These are phyloP conservation scores for Ephestia elutella DNA, from an alignment of 1,140 invertebrate species.

Conservation along the genomic window DNA sequence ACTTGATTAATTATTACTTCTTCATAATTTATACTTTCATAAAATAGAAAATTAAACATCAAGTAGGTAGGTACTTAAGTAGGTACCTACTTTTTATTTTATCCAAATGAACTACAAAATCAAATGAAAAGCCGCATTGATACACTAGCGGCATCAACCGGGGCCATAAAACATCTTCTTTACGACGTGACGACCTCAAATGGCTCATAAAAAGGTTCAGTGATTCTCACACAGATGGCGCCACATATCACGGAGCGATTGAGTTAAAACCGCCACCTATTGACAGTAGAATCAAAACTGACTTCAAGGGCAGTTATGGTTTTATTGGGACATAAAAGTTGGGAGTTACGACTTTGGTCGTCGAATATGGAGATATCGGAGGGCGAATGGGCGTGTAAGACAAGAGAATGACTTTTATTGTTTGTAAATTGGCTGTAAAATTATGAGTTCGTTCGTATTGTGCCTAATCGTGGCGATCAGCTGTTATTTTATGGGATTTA, in stretches of 20 bases:
- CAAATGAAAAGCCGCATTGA: constrained; percentile 17
- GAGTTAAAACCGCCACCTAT: constrained; percentile 55
- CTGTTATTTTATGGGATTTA: constrained; percentile 69
- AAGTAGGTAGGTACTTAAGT: no score
- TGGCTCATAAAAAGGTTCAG: constrained; percentile 67
- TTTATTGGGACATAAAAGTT: constrained; percentile 74
- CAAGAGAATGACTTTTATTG: constrained; percentile 73
- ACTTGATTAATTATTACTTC: no score
- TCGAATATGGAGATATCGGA: constrained; percentile 69
- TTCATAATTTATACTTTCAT: no score
- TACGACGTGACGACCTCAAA: constrained; percentile 64
- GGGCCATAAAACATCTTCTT: constrained; percentile 59
- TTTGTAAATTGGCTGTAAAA: constrained; percentile 76
- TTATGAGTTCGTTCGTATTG: constrained; percentile 70
- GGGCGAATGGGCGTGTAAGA: constrained; percentile 69
- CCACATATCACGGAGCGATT: constrained; percentile 20
- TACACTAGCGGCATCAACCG: constrained; percentile 62
- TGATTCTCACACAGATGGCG: constrained; percentile 64
- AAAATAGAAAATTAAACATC: no score
- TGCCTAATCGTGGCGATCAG: constrained; percentile 67
- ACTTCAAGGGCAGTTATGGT: constrained; percentile 45
- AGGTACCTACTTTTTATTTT: no score
- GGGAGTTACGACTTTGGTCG: constrained; percentile 53
- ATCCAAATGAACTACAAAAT: background rate
- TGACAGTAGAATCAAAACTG: constrained; percentile 26